These are phyloP conservation scores for Diphyllodes magnificus DNA, from an alignment of 2,113 vertebrate genomes.

Conservation along the genomic window DNA sequence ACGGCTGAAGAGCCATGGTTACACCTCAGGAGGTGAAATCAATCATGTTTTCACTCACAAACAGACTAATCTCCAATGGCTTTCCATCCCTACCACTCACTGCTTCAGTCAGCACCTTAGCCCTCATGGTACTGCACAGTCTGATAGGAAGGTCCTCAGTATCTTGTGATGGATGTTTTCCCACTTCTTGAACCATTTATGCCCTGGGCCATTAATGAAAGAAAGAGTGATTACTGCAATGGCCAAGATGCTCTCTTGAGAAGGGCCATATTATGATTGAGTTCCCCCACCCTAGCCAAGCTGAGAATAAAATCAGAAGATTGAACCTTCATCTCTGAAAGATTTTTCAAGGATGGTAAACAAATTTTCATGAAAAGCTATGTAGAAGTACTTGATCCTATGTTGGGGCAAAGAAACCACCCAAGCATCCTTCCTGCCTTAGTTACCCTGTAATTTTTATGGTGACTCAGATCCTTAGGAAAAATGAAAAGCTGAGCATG, in stretches of 20 bases:
- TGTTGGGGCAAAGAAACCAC: not conserved
- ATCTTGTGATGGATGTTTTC: too few relatives aligned
- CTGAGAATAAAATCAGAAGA: not conserved
- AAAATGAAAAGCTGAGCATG: not conserved
- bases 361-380: not conserved
- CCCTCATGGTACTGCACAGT: not conserved
- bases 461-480: not conserved
- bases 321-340: not conserved
- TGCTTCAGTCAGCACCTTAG: not conserved
- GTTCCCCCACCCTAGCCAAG: not conserved
- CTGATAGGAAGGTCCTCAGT: not conserved
- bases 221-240: not conserved
- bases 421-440: not conserved
- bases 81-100: not conserved
- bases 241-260: not conserved
- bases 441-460: not conserved
- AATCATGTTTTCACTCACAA: not conserved
- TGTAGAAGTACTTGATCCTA: not conserved
- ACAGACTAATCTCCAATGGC: not conserved
- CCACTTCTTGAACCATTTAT: not conserved
- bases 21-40: not conserved
- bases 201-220: not conserved
- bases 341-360: not conserved
- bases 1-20: not conserved
- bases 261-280: accelerated